phyloP scores from a whole-genome alignment of 2,797 vertebrate genomes.

The Lacerta bilineata region DNA sequence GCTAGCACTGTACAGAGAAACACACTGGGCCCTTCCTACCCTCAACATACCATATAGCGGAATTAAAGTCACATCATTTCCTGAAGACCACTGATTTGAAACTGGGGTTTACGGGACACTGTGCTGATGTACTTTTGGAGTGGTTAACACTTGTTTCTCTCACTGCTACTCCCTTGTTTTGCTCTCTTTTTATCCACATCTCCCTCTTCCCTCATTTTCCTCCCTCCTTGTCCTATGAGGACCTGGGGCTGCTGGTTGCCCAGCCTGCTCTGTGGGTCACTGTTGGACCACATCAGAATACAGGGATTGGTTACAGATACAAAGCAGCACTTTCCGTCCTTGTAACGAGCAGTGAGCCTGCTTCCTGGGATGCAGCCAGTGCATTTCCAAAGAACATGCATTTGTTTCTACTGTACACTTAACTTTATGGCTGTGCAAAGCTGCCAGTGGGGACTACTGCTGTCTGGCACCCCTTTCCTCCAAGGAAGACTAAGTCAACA shows the following conservation, averaged over 20 bases:
- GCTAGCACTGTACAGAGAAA: no score
- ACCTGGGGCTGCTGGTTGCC: no score
- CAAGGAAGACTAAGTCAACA: background rate
- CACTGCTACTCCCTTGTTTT: no score
- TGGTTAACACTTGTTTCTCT: background rate
- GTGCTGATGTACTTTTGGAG: no score
- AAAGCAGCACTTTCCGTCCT: background rate
- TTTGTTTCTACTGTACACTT: background rate
- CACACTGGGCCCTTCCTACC: no score
- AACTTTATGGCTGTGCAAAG: background rate
- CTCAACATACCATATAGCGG: no score
- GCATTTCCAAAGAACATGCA: background rate
- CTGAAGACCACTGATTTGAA: no score
- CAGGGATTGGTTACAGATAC: background rate
- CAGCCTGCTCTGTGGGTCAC: no score
- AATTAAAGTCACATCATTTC: no score
- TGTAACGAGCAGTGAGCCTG: background rate
- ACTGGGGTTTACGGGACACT: no score
- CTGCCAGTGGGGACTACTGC: background rate
- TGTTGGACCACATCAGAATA: background rate
- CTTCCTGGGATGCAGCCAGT: background rate
- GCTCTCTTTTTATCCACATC: no score
- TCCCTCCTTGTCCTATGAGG: background rate
- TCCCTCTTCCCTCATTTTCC: background rate
- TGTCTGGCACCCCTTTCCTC: conserved; percentile 12